phyloP scores from a whole-genome alignment of 2,113 vertebrate species.

The Saccopteryx leptura region DNA sequence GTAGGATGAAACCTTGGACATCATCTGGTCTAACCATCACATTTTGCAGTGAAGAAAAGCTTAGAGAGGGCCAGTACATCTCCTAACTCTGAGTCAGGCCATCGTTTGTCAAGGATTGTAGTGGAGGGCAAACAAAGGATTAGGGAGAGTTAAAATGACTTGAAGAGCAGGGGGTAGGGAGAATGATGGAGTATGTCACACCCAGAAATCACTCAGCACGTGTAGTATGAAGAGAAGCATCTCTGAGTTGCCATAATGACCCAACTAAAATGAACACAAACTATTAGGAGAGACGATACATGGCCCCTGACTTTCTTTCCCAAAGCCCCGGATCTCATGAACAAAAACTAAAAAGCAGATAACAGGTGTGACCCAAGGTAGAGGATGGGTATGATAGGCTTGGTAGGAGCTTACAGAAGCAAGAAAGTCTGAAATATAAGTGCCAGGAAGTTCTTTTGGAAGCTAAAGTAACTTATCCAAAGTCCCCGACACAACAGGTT shows the following conservation, averaged over 20 bases:
- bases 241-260: not conserved
- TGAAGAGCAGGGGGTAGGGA: not conserved
- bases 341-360: not conserved
- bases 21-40: not conserved
- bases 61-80: not conserved
- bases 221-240: not conserved
- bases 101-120: not conserved
- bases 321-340: not conserved
- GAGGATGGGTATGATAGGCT: not conserved
- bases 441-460: not conserved
- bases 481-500: not conserved
- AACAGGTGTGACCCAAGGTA: not conserved
- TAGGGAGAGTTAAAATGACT: not conserved
- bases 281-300: not conserved
- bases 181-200: not conserved
- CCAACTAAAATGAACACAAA: not conserved
- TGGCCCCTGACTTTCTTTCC: not conserved
- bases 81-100: not conserved
- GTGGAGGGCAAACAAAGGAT: not conserved
- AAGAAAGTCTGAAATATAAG: slow-evolving; percentile 8
- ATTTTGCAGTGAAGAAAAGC: not conserved
- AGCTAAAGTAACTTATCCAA: not conserved
- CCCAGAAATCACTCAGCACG: not conserved
- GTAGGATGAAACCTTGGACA: not conserved
- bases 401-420: not conserved